Base-by-base conservation (phyloP, 1,140 invertebrate species). In the Drosophila nannoptera region DNA sequence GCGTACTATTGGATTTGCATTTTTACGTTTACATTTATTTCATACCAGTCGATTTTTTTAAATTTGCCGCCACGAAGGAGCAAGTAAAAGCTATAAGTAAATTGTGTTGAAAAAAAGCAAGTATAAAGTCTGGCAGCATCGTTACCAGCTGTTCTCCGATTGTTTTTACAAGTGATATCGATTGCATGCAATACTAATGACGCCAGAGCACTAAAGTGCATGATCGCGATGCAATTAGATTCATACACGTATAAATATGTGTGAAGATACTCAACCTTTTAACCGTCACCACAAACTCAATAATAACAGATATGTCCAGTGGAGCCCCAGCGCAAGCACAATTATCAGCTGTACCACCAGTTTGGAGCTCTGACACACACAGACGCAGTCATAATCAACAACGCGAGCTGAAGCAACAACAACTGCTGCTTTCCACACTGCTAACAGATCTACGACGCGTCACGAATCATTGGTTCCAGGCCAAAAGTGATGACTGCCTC, bases 381-480 rank as follows among this genome's bases (percentile, higher is more conserved):
- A 65, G 49, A 12, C 60, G 70, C 29, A 42, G 33, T 4, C 67
- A 63, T 22, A 35, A 64, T 56, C 52, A 50, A 43, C 73, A 74
- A 33, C 62, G 61, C 35, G 65, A 74, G 33, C 40, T 52, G 8
- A 58, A 77, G 9, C 78, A 75, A 43, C 77, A 81, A 52, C 77
- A 80, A 45, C 54, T 69, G 8, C 64, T 45, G 31, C 49, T 66
- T 8, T 60, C 48, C 2, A 77, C 67, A 4, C 53, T 83, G 7
- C 46, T 66, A 8, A 46, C 62, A 32, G 78, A 83, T n/a, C 35
- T 82, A 32, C 40, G 71, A 9, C 56, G 53, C 11, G 61, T 68
- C 5, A 78, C 75, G 8, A 63, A 59, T n/a, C 73, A 63, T n/a
- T 82, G 78, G 78, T 78, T 82, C 5, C 78, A 66, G 12, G 32